Percentiles rank a stretch among this genome's conserved stretches.
These are phyloP conservation scores for Phrynosoma platyrhinos DNA, from an alignment of 2,113 vertebrate species.

Conservation along the genomic window DNA sequence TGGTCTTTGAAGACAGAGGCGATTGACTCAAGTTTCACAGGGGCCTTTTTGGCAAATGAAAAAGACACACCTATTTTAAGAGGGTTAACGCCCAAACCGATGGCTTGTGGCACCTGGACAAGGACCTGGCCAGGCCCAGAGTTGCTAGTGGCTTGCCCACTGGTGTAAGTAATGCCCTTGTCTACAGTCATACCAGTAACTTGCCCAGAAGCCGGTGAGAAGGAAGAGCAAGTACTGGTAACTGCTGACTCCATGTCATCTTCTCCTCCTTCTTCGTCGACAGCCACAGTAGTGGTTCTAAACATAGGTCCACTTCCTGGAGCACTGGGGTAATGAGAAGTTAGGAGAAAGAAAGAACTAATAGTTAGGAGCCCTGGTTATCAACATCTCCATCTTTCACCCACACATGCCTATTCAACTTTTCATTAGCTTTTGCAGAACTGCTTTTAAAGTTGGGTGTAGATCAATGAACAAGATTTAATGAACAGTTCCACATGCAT, in stretches of 20 bases:
- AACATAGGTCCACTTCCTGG: constrained; percentile 98
- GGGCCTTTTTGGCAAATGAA: constrained; percentile 96
- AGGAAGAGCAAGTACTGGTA: constrained; percentile 64
- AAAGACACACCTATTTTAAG: constrained; percentile 95
- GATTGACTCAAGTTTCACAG: constrained; percentile 93
- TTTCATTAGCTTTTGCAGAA: not conserved
- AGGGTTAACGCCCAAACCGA: constrained; percentile 85
- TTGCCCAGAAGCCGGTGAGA: constrained; percentile 51
- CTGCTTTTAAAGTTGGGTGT: not conserved
- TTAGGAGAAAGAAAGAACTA: constrained; percentile 37
- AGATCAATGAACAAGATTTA: not conserved
- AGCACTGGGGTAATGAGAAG: constrained; percentile 79
- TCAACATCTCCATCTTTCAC: not conserved
- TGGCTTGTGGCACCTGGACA: constrained; percentile 70
- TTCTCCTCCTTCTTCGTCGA: constrained; percentile 91
- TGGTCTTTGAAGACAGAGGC: constrained; percentile 95
- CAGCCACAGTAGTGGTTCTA: constrained; percentile 92
- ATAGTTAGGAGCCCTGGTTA: not conserved
- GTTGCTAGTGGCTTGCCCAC: constrained; percentile 57
- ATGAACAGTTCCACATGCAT: not conserved
- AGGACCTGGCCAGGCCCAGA: constrained; percentile 54
- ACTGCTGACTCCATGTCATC: constrained; percentile 72
- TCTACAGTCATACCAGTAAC: constrained; percentile 64
- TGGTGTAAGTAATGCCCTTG: constrained; percentile 70
- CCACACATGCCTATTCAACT: not conserved